Base-by-base conservation (phyloP, 2,797 vertebrate species). In the Coregonus sp. region DNA sequence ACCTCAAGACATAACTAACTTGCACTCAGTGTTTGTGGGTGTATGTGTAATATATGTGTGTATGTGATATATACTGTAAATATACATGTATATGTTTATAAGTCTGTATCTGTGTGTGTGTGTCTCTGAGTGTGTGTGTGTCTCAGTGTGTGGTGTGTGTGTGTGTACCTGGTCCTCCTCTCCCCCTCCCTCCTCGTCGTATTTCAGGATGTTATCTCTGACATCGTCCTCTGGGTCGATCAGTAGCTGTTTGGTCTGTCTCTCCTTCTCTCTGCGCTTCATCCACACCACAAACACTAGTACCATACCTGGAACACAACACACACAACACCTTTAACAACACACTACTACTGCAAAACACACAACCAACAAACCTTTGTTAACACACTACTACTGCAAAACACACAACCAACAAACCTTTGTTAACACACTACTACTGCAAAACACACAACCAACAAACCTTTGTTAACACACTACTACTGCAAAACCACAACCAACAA, bases 211-310 rank as follows among this genome's bases (percentile, higher is more conserved):
- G 85, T 98, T 98, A 91, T 98, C 97, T 1, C 97, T 92, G 79
- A 98, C 97, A 0, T 98, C 97, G 0, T 98, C 97, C 89, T 98
- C 97, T 0, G 97, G 97, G 91, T 98, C 97, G 1, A 98, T 98
- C 12, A 98, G 95, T 72, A 98, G 92, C 94, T 98, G 97, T 87
- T 98, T 98, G 0, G 96, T 97, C 83, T 97, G 97, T 1, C 96
- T 92, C 84, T 98, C 97, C 87, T 96, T 97, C 88, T 98, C 97
- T 63, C 96, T 89, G 25, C 96, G 95, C 78, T 95, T 97, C 93
- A 97, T 96, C 97, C 97, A 98, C 88, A 96, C 86, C 70, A 96
- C 96, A 1, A 98, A 98, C 65, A 98, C 86, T 86, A 98, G 92
- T 66, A 98, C 97, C 95, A 97, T 95, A 85, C 94, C 97, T 98